Evolutionary conservation across 2,888 invertebrate genomes (phyloP).

Genomic region (Thyatira batis): DNA sequence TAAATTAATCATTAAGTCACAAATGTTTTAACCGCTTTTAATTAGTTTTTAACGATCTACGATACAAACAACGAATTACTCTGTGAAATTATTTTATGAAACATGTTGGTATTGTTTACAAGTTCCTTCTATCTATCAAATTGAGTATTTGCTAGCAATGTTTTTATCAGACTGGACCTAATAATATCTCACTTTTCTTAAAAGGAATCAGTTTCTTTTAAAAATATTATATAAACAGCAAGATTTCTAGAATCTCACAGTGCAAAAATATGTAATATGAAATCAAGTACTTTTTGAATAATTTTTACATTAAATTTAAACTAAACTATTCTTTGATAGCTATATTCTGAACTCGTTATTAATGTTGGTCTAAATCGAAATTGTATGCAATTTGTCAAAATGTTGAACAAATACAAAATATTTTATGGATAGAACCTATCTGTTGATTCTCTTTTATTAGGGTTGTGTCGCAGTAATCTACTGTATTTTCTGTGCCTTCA

Average conservation of each 20-base stretch:
- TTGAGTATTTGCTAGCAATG: conserved; percentile 40
- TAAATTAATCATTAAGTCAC: conserved; percentile 78
- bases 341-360: conserved; percentile 22
- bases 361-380: conserved; percentile 11
- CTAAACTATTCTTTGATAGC: conserved; percentile 9
- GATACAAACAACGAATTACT: conserved; percentile 74
- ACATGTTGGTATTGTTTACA: conserved; percentile 42
- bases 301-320: neutral
- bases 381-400: conserved; percentile 18
- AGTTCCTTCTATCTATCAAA: conserved; percentile 31
- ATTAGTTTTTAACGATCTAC: conserved; percentile 64
- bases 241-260: conserved; percentile 1
- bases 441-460: conserved; percentile 40
- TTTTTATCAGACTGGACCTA: conserved; percentile 23
- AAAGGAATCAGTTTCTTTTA: conserved; percentile 1
- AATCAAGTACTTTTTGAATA: neutral
- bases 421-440: conserved; percentile 21
- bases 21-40: conserved; percentile 70
- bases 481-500: conserved; percentile 72
- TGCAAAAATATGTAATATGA: neutral
- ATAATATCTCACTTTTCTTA: conserved; percentile 10
- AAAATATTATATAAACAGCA: neutral
- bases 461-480: conserved; percentile 64
- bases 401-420: conserved; percentile 39
- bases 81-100: conserved; percentile 53